Evolutionary conservation across 2,113 vertebrate species (phyloP).

Genomic region (Saiga tatarica): DNA sequence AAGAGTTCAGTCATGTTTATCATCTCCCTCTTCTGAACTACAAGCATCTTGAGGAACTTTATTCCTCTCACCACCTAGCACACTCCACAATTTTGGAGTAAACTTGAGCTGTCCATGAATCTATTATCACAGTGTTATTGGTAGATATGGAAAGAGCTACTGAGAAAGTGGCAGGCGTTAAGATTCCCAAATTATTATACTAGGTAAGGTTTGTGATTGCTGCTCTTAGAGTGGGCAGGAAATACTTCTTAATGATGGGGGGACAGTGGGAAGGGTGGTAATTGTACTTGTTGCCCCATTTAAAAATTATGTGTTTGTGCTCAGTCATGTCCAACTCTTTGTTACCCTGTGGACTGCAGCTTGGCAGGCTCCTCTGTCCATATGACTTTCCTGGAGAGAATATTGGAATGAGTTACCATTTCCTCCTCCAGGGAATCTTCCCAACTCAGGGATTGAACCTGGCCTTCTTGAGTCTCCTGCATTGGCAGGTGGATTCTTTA

Average conservation of each 20-base stretch:
- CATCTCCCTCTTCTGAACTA: neutral
- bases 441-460: neutral
- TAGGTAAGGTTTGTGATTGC: neutral
- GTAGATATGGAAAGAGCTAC: neutral
- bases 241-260: neutral
- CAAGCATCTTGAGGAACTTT: neutral
- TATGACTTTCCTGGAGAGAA: neutral
- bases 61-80: neutral
- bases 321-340: neutral
- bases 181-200: neutral
- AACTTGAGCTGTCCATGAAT: neutral
- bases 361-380: neutral
- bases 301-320: neutral
- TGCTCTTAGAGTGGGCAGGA: neutral
- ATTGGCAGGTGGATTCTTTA: neutral
- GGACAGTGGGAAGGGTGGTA: neutral
- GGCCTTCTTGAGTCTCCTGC: neutral
- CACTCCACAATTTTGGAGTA: neutral
- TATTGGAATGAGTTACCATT: neutral
- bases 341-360: neutral
- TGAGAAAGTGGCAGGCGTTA: neutral
- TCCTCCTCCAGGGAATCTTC: neutral
- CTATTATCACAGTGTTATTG: neutral
- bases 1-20: neutral
- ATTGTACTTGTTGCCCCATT: neutral